A percentile compares a stretch with the other conserved stretches of the same genome.
phyloP scores from a whole-genome alignment of 2,888 invertebrate genomes.

The Megalurothrips usitatus region DNA sequence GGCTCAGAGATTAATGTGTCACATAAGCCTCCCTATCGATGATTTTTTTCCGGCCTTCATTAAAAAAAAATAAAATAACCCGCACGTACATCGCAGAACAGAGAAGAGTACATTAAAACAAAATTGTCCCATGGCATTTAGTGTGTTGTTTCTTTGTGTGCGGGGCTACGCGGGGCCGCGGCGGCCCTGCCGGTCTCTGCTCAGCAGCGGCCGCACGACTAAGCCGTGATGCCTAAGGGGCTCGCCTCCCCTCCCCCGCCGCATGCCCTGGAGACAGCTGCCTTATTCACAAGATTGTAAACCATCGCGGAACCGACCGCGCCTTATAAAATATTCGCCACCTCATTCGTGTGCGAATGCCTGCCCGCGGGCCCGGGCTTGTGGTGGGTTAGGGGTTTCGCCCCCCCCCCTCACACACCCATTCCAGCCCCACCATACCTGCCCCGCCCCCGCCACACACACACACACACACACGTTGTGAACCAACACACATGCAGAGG shows the following conservation, averaged over 20 bases:
- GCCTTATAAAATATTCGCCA: background rate
- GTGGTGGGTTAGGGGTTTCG: background rate
- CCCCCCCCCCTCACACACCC: too few relatives aligned
- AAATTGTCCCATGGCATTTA: too few relatives aligned
- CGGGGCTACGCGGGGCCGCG: background rate
- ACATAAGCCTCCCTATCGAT: too few relatives aligned
- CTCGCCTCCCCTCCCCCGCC: background rate
- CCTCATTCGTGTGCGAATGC: background rate
- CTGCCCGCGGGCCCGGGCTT: background rate
- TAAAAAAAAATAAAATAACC: too few relatives aligned
- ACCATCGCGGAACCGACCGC: background rate
- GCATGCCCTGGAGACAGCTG: background rate
- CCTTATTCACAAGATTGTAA: conserved; percentile 21
- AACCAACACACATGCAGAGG: too few relatives aligned
- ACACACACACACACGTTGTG: too few relatives aligned
- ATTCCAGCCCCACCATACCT: too few relatives aligned
- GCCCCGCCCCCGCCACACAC: too few relatives aligned
- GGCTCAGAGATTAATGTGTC: too few relatives aligned
- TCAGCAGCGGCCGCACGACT: background rate
- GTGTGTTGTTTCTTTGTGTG: background rate
- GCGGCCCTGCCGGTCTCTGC: background rate
- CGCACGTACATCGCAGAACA: too few relatives aligned
- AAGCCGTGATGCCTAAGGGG: background rate
- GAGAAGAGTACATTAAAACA: too few relatives aligned
- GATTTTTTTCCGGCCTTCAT: too few relatives aligned